A percentile compares a stretch with the other conserved stretches of the same genome.
Conservation (phyloP, 2,113 vertebrate genomes). For the Pollachius pollachius region DNA sequence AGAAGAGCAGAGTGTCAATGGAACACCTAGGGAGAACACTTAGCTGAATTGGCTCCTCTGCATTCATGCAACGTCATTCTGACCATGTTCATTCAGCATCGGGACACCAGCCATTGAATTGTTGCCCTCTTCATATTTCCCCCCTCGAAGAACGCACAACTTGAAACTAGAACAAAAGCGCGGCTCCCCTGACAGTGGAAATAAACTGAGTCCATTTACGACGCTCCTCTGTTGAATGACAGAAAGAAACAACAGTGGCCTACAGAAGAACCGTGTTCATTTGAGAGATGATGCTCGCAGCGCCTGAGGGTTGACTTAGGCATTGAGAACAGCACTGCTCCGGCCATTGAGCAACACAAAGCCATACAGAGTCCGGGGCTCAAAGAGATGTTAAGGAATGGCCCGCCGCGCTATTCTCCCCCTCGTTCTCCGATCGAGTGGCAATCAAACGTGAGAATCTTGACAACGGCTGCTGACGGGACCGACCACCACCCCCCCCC, state of each 20-base stretch:
- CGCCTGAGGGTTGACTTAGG: conserved; percentile 28
- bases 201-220: background rate
- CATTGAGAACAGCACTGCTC: conserved; percentile 9
- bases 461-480: conserved; percentile 38
- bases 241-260: background rate
- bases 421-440: conserved; percentile 36
- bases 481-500: conserved; percentile 53
- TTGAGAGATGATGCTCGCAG: conserved; percentile 15
- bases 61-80: conserved; percentile 48
- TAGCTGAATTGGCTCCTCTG: conserved; percentile 46
- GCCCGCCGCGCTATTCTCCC: conserved; percentile 36
- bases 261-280: conserved; percentile 11
- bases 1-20: conserved; percentile 17
- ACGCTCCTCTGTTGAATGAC: conserved; percentile 1
- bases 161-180: conserved; percentile 14
- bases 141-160: conserved; percentile 6
- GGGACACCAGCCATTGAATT: conserved; percentile 11
- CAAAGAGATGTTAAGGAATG: conserved; percentile 40
- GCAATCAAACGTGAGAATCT: conserved; percentile 66
- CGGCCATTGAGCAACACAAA: conserved; percentile 37
- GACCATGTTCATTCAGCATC: conserved; percentile 25
- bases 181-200: background rate
- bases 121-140: conserved; percentile 32
- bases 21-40: conserved; percentile 64
- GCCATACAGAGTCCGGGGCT: conserved; percentile 30